A percentile compares a stretch with the other conserved stretches of the same genome.
phyloP scores from a whole-genome alignment of 2,797 vertebrate species.

The Heterohyrax brucei region DNA sequence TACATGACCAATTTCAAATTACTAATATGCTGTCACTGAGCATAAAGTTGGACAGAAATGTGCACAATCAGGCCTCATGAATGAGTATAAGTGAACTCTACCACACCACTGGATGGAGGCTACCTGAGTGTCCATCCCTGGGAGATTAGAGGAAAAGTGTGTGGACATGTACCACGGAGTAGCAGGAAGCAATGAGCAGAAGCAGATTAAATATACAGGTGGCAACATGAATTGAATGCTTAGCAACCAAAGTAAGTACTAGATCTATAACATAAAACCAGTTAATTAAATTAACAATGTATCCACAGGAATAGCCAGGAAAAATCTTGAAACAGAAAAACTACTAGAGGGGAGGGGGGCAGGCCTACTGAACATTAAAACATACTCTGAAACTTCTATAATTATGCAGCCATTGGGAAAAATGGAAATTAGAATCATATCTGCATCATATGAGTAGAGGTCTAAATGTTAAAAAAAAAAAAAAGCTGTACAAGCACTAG shows the following conservation, averaged over 20 bases:
- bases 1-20: neutral
- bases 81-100: neutral
- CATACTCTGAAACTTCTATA: neutral
- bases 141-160: neutral
- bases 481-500: neutral
- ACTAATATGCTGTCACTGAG: neutral
- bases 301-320: neutral
- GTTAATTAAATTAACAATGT: neutral
- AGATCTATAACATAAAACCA: neutral
- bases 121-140: too few relatives aligned
- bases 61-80: neutral
- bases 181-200: neutral
- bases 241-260: neutral
- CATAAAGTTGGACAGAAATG: neutral
- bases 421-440: too few relatives aligned
- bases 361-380: neutral
- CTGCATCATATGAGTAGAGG: neutral
- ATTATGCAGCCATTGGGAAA: neutral
- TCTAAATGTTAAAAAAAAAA: neutral
- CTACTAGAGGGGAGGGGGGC: too few relatives aligned
- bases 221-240: neutral
- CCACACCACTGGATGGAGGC: neutral
- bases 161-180: rapidly evolving
- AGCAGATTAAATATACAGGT: neutral
- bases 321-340: neutral